Conservation (phyloP, 2,797 vertebrate genomes). For the Ctenopoma kingsleyae region DNA sequence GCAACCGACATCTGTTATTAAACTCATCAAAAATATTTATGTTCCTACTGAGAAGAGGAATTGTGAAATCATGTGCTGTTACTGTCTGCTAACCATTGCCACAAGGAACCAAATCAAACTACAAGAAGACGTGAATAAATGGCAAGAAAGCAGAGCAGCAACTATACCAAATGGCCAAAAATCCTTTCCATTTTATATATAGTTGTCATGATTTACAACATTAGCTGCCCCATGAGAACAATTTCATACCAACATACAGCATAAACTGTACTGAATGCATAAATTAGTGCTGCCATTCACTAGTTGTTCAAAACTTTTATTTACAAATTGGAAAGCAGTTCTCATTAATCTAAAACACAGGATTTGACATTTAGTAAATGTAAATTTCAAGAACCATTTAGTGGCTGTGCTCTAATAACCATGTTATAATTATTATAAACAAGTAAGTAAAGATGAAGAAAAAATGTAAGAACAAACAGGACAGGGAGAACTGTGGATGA, state of each 20-base stretch:
- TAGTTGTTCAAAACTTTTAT: conserved; percentile 18
- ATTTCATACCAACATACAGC: conserved; percentile 9
- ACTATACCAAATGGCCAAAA: conserved; percentile 6
- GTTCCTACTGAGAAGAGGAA: neutral
- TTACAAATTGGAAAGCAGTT: conserved; percentile 30
- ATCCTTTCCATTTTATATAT: neutral
- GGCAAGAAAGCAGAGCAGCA: neutral
- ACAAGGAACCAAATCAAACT: conserved; percentile 9
- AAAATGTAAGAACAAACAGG: neutral
- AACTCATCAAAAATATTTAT: conserved; percentile 3
- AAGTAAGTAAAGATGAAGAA: conserved; percentile 5
- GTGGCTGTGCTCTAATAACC: conserved; percentile 16
- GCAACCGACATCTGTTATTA: neutral
- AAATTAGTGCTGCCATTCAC: conserved; percentile 9
- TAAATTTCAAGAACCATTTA: neutral
- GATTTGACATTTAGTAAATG: conserved; percentile 9
- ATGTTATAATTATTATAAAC: neutral
- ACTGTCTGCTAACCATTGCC: neutral
- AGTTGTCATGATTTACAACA: conserved; percentile 4
- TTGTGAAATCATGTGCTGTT: neutral
- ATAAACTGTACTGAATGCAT: conserved; percentile 7
- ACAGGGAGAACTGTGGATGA: neutral
- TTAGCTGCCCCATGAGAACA: conserved; percentile 4
- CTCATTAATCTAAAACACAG: conserved; percentile 25
- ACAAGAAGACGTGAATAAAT: neutral